Evolutionary conservation across 2,888 invertebrate genomes (phyloP).

Genomic region (Leuctra nigra): DNA sequence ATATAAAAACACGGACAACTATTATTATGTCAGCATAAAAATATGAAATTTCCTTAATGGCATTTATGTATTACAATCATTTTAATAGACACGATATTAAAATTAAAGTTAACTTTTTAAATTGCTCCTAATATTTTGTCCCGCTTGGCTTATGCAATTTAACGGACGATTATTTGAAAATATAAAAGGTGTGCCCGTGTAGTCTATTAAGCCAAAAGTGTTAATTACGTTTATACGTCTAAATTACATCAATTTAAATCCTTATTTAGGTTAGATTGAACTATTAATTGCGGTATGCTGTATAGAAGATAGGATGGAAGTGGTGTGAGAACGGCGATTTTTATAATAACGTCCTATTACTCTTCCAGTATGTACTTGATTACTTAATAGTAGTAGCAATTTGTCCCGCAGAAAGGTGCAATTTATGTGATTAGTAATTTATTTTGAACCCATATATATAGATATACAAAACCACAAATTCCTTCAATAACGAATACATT

Average conservation of each 20-base stretch:
- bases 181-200: constrained; percentile 5
- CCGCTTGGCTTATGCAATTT: background rate
- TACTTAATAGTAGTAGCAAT: constrained; percentile 26
- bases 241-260: constrained; percentile 25
- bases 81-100: constrained; percentile 3
- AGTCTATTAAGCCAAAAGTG: constrained; percentile 16
- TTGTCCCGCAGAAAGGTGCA: constrained; percentile 24
- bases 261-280: constrained; percentile 20
- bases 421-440: constrained; percentile 24
- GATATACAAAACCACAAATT: too few relatives aligned
- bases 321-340: constrained; percentile 14
- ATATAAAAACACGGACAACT: background rate
- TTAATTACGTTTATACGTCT: constrained; percentile 22
- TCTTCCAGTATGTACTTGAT: constrained; percentile 15
- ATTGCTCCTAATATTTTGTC: too few relatives aligned
- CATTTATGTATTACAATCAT: constrained; percentile 13
- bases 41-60: constrained; percentile 11
- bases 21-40: constrained; percentile 10
- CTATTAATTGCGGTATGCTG: constrained; percentile 17
- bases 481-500: too few relatives aligned
- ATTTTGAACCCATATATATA: constrained; percentile 19
- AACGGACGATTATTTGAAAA: constrained; percentile 10
- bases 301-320: too few relatives aligned
- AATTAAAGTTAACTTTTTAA: background rate
- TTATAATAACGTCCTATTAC: constrained; percentile 19